Percentiles rank a stretch among this genome's conserved stretches.
Evolutionary conservation across 2,113 vertebrate genomes (phyloP).

Genomic region (Nannobrachium achirus): DNA sequence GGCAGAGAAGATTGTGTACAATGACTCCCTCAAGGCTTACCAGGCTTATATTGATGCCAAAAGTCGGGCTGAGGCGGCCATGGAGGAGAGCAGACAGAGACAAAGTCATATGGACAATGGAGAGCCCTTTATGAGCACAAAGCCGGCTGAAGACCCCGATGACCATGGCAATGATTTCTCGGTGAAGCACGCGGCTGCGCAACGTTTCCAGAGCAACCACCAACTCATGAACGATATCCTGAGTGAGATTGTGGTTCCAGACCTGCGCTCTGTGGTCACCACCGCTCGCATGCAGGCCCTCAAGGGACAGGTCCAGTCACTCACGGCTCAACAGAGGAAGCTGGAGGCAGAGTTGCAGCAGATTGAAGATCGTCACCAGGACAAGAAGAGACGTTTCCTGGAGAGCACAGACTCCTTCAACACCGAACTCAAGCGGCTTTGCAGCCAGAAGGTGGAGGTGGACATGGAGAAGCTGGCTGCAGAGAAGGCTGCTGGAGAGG

Average conservation of each 20-base stretch:
- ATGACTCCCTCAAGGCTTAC: conserved; percentile 98
- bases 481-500: conserved; percentile 95
- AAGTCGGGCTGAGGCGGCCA: conserved; percentile 93
- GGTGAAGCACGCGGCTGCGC: conserved; percentile 95
- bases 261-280: conserved; percentile 96
- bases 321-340: conserved; percentile 98
- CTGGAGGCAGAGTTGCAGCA: conserved; percentile 96
- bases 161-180: conserved; percentile 98
- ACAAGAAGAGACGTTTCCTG: conserved; percentile 96
- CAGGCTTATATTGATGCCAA: conserved; percentile 98
- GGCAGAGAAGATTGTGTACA: conserved; percentile 99
- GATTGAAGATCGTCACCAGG: conserved; percentile 96
- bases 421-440: conserved; percentile 94
- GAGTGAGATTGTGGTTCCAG: conserved; percentile 95
- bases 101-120: conserved; percentile 97
- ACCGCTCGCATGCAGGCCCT: conserved; percentile 98
- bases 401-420: conserved; percentile 97
- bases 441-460: conserved; percentile 95
- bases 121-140: conserved; percentile 98
- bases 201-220: conserved; percentile 97
- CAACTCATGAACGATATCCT: conserved; percentile 98
- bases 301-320: conserved; percentile 96
- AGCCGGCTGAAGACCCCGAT: conserved; percentile 96
- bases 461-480: conserved; percentile 98
- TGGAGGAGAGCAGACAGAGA: conserved; percentile 95